Evolutionary conservation across 2,888 invertebrate genomes (phyloP), one percentile per base, ranked within the genome.

Genomic region (Hyles lineata): DNA sequence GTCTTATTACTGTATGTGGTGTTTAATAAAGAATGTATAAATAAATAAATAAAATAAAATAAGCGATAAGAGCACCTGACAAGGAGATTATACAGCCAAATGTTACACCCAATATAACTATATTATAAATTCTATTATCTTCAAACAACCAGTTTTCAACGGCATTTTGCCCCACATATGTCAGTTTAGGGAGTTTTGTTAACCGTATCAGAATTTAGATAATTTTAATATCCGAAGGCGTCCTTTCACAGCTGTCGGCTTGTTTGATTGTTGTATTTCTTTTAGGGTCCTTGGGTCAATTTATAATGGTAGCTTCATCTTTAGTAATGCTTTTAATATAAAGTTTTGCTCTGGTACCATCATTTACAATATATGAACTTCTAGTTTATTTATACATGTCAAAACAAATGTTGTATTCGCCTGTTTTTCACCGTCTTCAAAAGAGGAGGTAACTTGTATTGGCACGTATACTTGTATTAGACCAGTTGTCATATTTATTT

Each of bases 161-260:
- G 73, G 77, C 75, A 76, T 77, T 75, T 78, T 74, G 77, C 43
- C 23, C 55, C 43, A 59, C 67, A 67, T 17, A 67, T 67, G 67
- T 62, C 62, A 35, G 62, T 67, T 67, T 50, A 43, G 67, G 63
- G n/a, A n/a, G 32, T 63, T 63, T 63, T 63, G 63, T 63, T 43
- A 35, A 63, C 67, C 67, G 67, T 67, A 50, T 67, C 67, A 25
- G 15, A 50, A 50, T 63, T 67, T 43, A 67, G 67, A 67, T 67
- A 67, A 67, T 67, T 67, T 67, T 67, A 25, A 67, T 67, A 67
- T 67, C 50, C 67, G 23, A 67, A 43, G 23, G 67, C 15, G 43
- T 43, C 23, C 67, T 17, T 67, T 67, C 50, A 67, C 67, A 67
- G 67, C 67, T 67, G 67, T 67, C 43, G 43, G 50, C 21, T 67